phyloP scores from a whole-genome alignment of 2,888 invertebrate species.

The Ophion ellenae region DNA sequence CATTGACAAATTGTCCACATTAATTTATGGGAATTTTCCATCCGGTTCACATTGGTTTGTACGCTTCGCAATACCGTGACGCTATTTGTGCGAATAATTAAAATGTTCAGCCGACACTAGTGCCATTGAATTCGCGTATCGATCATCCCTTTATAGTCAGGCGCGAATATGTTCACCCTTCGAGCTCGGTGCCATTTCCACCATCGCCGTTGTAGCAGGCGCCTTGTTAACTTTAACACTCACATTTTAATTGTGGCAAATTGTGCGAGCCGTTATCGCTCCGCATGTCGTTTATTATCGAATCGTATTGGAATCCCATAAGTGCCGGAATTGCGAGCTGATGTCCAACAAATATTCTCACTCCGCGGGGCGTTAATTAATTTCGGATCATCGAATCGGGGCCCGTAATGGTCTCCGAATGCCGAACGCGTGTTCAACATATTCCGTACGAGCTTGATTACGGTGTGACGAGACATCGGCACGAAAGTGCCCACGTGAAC shows the following conservation, averaged over 20 bases:
- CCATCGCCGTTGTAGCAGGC: background rate
- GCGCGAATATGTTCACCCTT: background rate
- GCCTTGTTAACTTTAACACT: conserved; percentile 66
- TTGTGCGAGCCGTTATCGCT: background rate
- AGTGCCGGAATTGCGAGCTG: conserved; percentile 19
- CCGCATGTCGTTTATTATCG: background rate
- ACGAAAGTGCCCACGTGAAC: too few species aligned
- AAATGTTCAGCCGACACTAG: conserved; percentile 67
- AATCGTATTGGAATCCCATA: conserved; percentile 6
- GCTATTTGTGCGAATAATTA: conserved; percentile 72
- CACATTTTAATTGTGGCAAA: conserved; percentile 64
- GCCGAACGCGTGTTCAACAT: conserved; percentile 14
- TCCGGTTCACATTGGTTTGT: conserved; percentile 33
- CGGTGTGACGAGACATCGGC: too few species aligned
- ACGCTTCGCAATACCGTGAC: conserved; percentile 58
- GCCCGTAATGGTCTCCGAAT: conserved; percentile 14
- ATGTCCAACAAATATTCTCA: conserved; percentile 9
- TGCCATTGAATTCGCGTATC: conserved; percentile 10
- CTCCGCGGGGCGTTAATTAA: conserved; percentile 38
- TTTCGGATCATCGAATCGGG: conserved; percentile 40
- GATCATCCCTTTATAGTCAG: conserved; percentile 9
- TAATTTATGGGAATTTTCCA: conserved; percentile 67
- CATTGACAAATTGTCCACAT: conserved; percentile 65
- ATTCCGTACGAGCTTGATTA: background rate
- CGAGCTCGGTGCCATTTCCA: background rate